phyloP scores from a whole-genome alignment of 2,888 invertebrate species.

The Lepidocyrtinus sp. region DNA sequence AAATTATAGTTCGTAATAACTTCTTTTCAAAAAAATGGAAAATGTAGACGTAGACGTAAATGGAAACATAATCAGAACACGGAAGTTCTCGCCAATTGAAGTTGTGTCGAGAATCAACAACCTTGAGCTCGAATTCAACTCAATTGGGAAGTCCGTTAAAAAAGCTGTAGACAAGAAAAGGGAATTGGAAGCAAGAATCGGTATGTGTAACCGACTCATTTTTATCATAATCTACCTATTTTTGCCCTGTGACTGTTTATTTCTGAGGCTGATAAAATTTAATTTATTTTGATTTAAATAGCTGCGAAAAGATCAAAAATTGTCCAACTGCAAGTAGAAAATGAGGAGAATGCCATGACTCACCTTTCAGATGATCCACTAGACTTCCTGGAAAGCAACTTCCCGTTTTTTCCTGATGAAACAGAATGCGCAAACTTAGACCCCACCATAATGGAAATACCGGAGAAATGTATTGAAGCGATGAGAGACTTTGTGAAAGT shows the following conservation, averaged over 20 bases:
- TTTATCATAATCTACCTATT: background rate
- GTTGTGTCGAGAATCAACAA: too few species aligned
- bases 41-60: too few species aligned
- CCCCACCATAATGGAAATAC: slow-evolving; percentile 22
- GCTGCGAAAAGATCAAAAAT: background rate
- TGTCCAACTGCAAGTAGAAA: background rate
- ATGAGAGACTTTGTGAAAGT: slow-evolving; percentile 27
- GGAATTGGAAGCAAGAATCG: background rate
- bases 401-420: slow-evolving; percentile 4
- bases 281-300: background rate
- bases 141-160: background rate
- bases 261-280: background rate
- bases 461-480: slow-evolving; percentile 21
- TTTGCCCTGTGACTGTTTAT: background rate
- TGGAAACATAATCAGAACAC: too few species aligned
- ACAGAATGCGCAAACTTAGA: background rate
- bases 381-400: slow-evolving; percentile 29
- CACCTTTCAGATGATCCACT: slow-evolving; percentile 27
- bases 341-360: slow-evolving; percentile 17
- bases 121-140: too few species aligned
- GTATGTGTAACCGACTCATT: slow-evolving; percentile 2
- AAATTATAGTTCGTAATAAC: too few species aligned
- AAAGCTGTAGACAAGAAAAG: slow-evolving; percentile 3
- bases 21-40: too few species aligned
- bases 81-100: too few species aligned